Base-by-base conservation (phyloP, 2,888 invertebrate species). In the Eilema sororculum region DNA sequence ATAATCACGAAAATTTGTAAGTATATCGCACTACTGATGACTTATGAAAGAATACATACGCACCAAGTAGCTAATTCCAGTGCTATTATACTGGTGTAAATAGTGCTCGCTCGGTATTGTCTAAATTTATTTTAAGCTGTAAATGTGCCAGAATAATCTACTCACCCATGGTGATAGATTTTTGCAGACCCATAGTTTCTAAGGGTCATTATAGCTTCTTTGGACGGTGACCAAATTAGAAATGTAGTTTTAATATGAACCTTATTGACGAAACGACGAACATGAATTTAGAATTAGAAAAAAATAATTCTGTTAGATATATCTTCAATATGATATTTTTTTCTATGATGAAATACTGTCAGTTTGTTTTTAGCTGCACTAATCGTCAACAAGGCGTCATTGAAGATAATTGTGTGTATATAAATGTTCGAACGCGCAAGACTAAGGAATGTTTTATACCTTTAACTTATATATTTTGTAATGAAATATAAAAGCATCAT, bases 381-480 rank as follows among this genome's bases (percentile, higher is more conserved):
- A 33, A 58, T 37, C 63, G 69, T 74, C 78, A 74, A 76, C 65
- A 70, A 71, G 66, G 71, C 57, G 4, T 41, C 57, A 64, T 52
- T 20, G n/a, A 69, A 52, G 30, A 58, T 3, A 16, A 46, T 22
- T 58, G 62, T 65, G 37, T 65, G 22, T 52, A 12, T 62, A 8
- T 63, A 41, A 33, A 52, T 28, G 59, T 67, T 62, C 4, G 33
- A 62, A 68, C n/a, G 16, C 69, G 67, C 46, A 71, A 71, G 60
- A 72, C 65, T 73, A 71, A 70, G 73, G 71, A 73, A 75, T 74
- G 77, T 82, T 80, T 78, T 78, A 72, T 76, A 79, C 62, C 69
- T 67, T 60, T 77, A 72, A 71, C 79, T 71, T 79, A 61, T 74
- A 68, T 80, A 74, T 81, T 79, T 79, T 80, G 69, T 81, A 80